phyloP scores from a whole-genome alignment of 2,113 vertebrate genomes.

The Xenopus borealis region DNA sequence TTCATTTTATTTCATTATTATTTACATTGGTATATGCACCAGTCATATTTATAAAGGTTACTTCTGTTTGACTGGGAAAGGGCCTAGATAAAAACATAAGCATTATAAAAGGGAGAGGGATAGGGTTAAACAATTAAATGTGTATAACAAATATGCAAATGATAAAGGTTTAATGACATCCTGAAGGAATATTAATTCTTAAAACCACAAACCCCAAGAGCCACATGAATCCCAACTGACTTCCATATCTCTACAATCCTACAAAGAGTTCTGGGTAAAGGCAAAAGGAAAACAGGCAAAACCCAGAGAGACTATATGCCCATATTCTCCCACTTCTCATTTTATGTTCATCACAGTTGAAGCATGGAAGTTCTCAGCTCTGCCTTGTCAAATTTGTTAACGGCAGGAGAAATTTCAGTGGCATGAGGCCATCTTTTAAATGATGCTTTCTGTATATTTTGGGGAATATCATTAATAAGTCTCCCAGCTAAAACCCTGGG shows the following conservation, averaged over 20 bases:
- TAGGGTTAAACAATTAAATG: neutral
- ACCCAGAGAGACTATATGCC: neutral
- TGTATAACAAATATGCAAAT: conserved; percentile 1
- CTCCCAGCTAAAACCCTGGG: too few species aligned
- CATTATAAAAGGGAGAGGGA: too few species aligned
- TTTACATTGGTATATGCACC: too few species aligned
- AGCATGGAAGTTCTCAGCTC: neutral
- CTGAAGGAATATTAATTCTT: conserved; percentile 30
- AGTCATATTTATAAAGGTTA: too few species aligned
- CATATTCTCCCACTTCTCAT: neutral
- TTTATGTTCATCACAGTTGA: too few species aligned
- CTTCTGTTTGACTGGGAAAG: too few species aligned
- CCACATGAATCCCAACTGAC: conserved; percentile 3
- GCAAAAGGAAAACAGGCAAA: neutral
- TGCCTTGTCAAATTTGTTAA: neutral
- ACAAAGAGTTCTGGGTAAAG: neutral
- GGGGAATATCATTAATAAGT: too few species aligned
- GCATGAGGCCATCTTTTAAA: too few species aligned
- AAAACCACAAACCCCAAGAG: conserved; percentile 19
- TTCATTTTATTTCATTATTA: too few species aligned
- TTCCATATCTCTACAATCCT: neutral
- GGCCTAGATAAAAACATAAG: too few species aligned
- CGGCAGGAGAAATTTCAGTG: too few species aligned
- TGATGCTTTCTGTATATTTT: too few species aligned
- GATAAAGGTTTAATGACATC: conserved; percentile 24